phyloP scores from a whole-genome alignment of 2,797 vertebrate genomes.

The Aotus griseimembra region DNA sequence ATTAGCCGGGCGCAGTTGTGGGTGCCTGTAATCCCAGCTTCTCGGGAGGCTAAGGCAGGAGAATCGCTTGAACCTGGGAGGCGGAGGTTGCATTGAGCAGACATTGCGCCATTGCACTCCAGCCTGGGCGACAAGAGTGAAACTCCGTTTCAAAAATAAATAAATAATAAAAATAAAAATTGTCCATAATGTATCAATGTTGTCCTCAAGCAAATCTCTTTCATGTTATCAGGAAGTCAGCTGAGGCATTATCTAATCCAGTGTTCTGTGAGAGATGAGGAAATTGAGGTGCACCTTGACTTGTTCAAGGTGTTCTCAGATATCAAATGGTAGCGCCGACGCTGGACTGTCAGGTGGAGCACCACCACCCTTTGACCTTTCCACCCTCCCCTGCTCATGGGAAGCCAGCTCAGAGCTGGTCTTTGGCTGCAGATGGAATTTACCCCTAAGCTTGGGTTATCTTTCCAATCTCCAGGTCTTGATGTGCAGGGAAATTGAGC shows the following conservation, averaged over 20 bases:
- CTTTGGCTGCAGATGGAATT: neutral
- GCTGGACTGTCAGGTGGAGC: neutral
- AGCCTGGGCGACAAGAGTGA: too few species aligned
- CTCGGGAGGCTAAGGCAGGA: too few species aligned
- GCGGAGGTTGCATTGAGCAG: too few species aligned
- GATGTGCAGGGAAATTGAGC: neutral
- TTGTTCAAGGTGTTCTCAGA: constrained; percentile 31
- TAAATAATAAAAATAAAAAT: neutral
- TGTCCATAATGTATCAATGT: neutral
- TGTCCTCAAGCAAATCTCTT: constrained; percentile 21
- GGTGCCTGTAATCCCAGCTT: too few species aligned
- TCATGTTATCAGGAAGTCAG: constrained; percentile 14
- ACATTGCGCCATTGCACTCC: too few species aligned
- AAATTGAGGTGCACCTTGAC: constrained; percentile 26
- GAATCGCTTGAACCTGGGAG: too few species aligned
- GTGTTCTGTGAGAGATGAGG: constrained; percentile 40
- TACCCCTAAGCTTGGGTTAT: neutral
- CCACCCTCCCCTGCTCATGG: neutral
- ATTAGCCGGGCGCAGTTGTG: too few species aligned
- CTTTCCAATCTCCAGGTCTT: neutral
- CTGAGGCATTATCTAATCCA: constrained; percentile 50
- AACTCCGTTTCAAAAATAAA: too few species aligned
- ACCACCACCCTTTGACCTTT: constrained; percentile 41
- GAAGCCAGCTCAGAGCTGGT: neutral
- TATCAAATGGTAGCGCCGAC: neutral